Conservation (phyloP, 2,888 invertebrate species). For the Rugalucina vietnamica region DNA sequence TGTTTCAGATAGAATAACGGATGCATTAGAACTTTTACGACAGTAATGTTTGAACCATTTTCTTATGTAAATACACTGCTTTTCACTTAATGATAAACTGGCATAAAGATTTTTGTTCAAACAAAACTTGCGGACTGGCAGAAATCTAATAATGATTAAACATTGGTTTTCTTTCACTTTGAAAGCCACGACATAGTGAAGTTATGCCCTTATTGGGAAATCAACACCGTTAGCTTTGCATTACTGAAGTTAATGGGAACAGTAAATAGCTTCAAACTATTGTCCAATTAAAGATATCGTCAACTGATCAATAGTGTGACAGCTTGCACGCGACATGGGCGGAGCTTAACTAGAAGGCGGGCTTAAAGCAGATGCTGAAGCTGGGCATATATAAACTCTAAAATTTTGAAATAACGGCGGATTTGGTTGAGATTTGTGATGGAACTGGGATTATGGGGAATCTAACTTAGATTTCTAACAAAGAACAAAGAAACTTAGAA, state of each 20-base stretch:
- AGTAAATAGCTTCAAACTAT: conserved; percentile 48
- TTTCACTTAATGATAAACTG: not conserved
- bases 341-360: conserved; percentile 50
- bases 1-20: not conserved
- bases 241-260: conserved; percentile 50
- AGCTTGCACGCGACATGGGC: conserved; percentile 61
- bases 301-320: conserved; percentile 35
- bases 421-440: conserved; percentile 67
- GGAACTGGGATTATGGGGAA: conserved; percentile 7
- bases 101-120: not conserved
- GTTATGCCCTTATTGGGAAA: not conserved
- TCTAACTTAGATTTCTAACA: conserved; percentile 29
- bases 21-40: not conserved
- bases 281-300: conserved; percentile 45
- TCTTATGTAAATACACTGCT: not conserved
- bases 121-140: not conserved
- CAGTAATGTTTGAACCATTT: not conserved
- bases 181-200: not conserved
- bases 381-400: conserved; percentile 58
- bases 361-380: conserved; percentile 46
- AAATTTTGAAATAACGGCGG: conserved; percentile 60
- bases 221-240: conserved; percentile 23
- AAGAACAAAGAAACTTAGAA: conserved; percentile 54
- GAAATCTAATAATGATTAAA: conserved; percentile 4
- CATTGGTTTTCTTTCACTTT: conserved; percentile 1